Base-by-base conservation (phyloP, 2,113 vertebrate genomes). In the Butorides virescens region DNA sequence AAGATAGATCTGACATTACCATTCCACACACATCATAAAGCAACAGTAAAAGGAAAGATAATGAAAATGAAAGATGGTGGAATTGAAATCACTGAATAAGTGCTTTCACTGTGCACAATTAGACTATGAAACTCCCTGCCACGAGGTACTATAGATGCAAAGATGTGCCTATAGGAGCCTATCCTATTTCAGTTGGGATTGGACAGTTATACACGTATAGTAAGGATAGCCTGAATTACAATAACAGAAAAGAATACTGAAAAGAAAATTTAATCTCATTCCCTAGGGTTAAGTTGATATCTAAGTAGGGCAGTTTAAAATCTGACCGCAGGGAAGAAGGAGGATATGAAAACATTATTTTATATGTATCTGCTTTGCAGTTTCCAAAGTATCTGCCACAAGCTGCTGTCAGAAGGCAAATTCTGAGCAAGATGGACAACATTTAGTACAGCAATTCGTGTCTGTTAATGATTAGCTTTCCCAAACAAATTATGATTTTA, bases 11-110 rank as follows among this genome's bases (percentile, higher is more conserved):
- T 82, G 91, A 58, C 66, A 76, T 92, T 89, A 82, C 59, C 36
- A 81, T 91, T 95, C 77, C 77, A 63, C 50, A 70, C 74, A 95
- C 67, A 82, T 53, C 84, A 93, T 70, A 91, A 93, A 84, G 74
- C 80, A 90, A 84, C 56, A 88, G 68, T 13, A 77, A 90, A 74
- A 53, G 53, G 70, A 88, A 71, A 85, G 53, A 39, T 81, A 85
- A 89, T 73, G 83, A 92, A 92, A 93, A 86, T 46, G 82, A 87
- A 91, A 92, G 74, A 58, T 83, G 62, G 61, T 67, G 34, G 76
- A 65, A 58, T 10, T 82, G 73, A 62, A 86, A 80, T 42, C 56
- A 76, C 37, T 42, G 62, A 89, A 91, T 63, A 90, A 91, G 91
- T 70, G 70, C 39, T 61, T 81, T 66, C 53, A 29, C 37, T 62